Conservation (phyloP, 2,888 invertebrate species). For the Erebia palarica region DNA sequence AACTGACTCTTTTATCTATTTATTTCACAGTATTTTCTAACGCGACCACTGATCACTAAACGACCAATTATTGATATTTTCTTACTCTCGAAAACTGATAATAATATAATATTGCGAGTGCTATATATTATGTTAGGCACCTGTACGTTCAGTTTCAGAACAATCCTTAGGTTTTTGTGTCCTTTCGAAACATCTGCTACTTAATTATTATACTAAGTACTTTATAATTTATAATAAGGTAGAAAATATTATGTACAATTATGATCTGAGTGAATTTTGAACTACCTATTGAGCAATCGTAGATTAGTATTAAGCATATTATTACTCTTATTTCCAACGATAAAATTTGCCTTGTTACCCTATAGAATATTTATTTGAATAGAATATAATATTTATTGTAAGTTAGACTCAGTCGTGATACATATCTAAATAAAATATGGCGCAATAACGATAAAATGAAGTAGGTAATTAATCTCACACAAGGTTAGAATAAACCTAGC, state of each 20-base stretch:
- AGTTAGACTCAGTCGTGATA: slow-evolving; percentile 2
- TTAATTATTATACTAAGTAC: slow-evolving; percentile 32
- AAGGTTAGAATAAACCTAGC: neutral
- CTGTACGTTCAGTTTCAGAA: neutral
- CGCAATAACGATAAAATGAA: neutral
- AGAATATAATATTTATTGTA: slow-evolving; percentile 26
- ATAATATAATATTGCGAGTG: neutral
- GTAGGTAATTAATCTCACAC: neutral
- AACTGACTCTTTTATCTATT: slow-evolving; percentile 43
- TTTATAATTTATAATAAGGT: neutral
- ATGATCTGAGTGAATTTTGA: neutral
- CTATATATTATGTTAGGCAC: too few species aligned
- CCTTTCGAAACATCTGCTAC: slow-evolving; percentile 25
- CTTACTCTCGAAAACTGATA: slow-evolving; percentile 44
- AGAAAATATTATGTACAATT: neutral
- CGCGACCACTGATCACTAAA: slow-evolving; percentile 42
- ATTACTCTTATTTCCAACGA: slow-evolving; percentile 15
- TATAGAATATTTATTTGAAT: slow-evolving; percentile 38
- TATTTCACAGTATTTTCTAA: slow-evolving; percentile 37
- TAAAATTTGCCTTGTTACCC: slow-evolving; percentile 36
- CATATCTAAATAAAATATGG: neutral
- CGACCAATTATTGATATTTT: slow-evolving; percentile 54
- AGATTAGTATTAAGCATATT: neutral
- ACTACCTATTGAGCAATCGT: neutral
- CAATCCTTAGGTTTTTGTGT: neutral